A percentile compares a stretch with the other conserved stretches of the same genome.
phyloP scores from a whole-genome alignment of 2,888 invertebrate genomes.

The Kryphioiulus occultus region DNA sequence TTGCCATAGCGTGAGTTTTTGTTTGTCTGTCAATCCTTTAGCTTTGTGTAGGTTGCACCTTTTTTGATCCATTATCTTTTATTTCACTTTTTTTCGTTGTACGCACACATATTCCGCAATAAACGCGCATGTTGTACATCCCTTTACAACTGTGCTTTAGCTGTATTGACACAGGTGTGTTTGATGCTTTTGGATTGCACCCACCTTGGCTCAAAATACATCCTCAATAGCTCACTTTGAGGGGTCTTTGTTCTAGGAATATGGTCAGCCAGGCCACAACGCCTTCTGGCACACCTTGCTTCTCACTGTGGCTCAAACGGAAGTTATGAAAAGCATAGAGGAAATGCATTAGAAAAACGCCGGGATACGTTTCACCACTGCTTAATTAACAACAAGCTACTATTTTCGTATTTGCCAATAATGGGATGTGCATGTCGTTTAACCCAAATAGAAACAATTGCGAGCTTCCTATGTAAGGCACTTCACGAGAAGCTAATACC shows the following conservation, averaged over 20 bases:
- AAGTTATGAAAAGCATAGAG: slow-evolving; percentile 20
- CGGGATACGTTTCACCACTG: background rate
- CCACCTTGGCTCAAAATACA: slow-evolving; percentile 28
- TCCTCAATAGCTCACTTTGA: slow-evolving; percentile 14
- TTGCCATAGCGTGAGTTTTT: background rate
- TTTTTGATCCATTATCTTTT: slow-evolving; percentile 40
- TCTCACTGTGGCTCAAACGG: background rate
- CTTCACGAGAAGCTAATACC: background rate
- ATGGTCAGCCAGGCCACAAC: background rate
- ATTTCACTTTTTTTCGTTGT: slow-evolving; percentile 6
- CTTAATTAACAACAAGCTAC: background rate
- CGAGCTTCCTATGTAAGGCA: background rate
- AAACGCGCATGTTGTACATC: slow-evolving; percentile 27
- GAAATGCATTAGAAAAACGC: background rate
- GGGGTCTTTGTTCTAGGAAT: slow-evolving; percentile 36
- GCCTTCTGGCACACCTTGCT: slow-evolving; percentile 27
- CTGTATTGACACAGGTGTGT: slow-evolving; percentile 37
- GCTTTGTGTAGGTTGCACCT: slow-evolving; percentile 2
- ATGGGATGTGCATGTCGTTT: slow-evolving; percentile 31
- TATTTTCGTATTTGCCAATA: slow-evolving; percentile 28
- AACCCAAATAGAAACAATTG: background rate
- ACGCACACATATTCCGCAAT: slow-evolving; percentile 14
- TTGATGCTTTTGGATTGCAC: slow-evolving; percentile 40
- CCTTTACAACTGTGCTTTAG: slow-evolving; percentile 40
- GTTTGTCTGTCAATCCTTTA: slow-evolving; percentile 33